Evolutionary conservation across 2,113 vertebrate species (phyloP).

Genomic region (Mionectes macconnelli): DNA sequence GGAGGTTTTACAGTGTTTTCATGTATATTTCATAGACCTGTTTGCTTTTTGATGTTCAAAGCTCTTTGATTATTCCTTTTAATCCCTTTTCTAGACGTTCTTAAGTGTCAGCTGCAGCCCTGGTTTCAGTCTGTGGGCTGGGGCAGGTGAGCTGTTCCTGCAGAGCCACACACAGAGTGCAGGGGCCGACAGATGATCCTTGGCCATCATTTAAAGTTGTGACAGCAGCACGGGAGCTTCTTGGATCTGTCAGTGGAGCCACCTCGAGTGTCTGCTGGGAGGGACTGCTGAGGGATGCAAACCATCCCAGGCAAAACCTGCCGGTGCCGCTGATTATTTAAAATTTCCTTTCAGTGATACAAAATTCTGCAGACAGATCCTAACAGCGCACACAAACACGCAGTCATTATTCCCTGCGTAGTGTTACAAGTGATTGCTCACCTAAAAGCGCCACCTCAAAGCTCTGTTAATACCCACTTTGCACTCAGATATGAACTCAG

Average conservation of each 20-base stretch:
- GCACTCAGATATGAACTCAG: background rate
- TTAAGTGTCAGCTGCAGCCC: background rate
- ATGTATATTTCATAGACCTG: slow-evolving; percentile 53
- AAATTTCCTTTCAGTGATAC: background rate
- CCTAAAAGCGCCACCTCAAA: background rate
- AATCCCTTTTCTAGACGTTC: background rate
- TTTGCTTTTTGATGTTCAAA: slow-evolving; percentile 43
- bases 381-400: background rate
- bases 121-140: background rate
- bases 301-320: background rate
- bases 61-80: slow-evolving; percentile 35
- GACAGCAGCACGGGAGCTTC: background rate
- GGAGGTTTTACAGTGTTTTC: slow-evolving; percentile 19
- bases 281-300: background rate
- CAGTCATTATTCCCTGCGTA: background rate
- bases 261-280: background rate
- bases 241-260: too few relatives aligned
- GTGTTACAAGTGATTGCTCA: background rate
- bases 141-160: background rate
- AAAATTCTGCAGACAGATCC: background rate
- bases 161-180: background rate
- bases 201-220: too few relatives aligned
- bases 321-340: background rate
- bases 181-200: background rate
- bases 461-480: background rate